These are phyloP conservation scores for Poecilia picta DNA, from an alignment of 2,797 vertebrate genomes.

Conservation along the genomic window DNA sequence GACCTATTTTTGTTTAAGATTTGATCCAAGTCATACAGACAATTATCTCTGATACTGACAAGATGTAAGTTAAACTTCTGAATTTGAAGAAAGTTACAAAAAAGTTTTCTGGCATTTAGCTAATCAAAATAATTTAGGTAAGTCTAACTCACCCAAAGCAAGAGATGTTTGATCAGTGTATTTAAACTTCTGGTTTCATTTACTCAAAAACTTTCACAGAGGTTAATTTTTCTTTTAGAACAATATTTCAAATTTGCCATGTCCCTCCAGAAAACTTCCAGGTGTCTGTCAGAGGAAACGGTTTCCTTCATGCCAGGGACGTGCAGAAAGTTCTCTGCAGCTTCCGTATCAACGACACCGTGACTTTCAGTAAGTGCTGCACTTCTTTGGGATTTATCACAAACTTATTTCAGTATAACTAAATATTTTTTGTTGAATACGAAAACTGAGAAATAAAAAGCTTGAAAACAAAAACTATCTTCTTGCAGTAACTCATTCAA, in stretches of 20 bases:
- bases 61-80: neutral
- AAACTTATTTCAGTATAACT: neutral
- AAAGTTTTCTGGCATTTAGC: neutral
- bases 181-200: neutral
- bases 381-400: neutral
- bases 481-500: neutral
- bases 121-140: neutral
- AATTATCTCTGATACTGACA: too few species aligned
- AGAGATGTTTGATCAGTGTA: neutral
- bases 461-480: neutral
- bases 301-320: conserved; percentile 91
- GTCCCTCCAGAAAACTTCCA: conserved; percentile 89
- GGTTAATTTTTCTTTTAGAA: neutral
- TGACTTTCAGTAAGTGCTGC: conserved; percentile 89
- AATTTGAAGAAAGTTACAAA: neutral
- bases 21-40: too few species aligned
- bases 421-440: neutral
- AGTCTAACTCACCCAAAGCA: neutral
- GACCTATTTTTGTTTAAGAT: too few species aligned
- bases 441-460: neutral
- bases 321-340: conserved; percentile 95
- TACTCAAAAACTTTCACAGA: neutral
- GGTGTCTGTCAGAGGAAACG: conserved; percentile 93
- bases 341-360: conserved; percentile 94
- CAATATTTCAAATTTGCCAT: neutral